These are phyloP conservation scores for Poeciliopsis presidionis DNA, from an alignment of 2,797 vertebrate species.

Conservation along the genomic window DNA sequence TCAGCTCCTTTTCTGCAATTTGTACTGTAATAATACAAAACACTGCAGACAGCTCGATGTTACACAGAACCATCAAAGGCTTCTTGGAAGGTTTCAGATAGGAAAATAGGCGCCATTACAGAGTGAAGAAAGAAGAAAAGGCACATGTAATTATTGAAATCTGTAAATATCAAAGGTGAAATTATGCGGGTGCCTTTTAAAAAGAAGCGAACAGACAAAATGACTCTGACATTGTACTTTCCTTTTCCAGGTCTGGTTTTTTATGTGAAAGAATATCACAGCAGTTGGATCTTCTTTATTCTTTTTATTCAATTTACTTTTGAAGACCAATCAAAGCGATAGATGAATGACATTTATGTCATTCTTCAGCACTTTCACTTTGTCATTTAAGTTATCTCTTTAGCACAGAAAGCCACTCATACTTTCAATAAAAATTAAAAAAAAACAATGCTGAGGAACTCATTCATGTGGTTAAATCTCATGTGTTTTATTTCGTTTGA, in stretches of 20 bases:
- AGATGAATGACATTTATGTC: neutral
- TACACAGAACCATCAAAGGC: neutral
- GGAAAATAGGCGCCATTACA: neutral
- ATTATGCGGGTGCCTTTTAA: neutral
- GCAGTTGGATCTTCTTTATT: neutral
- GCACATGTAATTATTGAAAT: neutral
- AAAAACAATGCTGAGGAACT: neutral
- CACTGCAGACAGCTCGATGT: neutral
- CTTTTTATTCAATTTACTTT: neutral
- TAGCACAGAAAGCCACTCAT: neutral
- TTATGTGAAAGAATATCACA: neutral
- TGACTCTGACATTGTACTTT: neutral
- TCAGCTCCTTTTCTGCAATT: neutral
- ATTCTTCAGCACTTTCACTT: neutral
- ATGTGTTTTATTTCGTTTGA: neutral
- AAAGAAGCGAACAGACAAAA: neutral
- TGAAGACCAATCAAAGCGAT: neutral
- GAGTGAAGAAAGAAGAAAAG: neutral
- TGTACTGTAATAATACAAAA: neutral
- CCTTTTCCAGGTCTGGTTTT: neutral
- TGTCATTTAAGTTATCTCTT: neutral
- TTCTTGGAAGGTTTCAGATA: neutral
- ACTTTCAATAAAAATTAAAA: neutral
- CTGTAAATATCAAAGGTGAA: slow-evolving; percentile 1
- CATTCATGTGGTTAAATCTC: neutral